Percentiles rank a stretch among this genome's conserved stretches.
These are phyloP conservation scores for Creontiades dilutus DNA, from an alignment of 2,888 invertebrate genomes.

Conservation along the genomic window DNA sequence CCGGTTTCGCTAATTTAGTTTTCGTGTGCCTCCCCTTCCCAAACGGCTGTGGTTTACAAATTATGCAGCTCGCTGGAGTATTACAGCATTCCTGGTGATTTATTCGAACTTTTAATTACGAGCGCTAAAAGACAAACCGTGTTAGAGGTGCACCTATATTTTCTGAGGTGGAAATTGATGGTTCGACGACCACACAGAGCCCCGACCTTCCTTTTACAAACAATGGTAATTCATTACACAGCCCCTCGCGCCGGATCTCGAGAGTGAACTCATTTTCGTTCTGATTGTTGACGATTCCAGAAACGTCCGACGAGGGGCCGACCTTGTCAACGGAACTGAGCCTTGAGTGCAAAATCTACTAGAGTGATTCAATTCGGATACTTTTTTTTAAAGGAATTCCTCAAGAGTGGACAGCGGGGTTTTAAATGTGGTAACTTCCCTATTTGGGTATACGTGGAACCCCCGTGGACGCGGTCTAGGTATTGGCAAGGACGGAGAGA, in stretches of 20 bases:
- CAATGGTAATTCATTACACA: conserved; percentile 13
- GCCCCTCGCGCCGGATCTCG: not conserved
- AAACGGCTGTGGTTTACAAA: no score
- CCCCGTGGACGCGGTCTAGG: not conserved
- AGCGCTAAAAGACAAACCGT: not conserved
- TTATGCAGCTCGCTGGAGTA: not conserved
- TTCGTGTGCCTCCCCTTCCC: no score
- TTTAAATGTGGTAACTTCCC: not conserved
- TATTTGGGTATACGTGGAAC: not conserved
- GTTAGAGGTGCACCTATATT: not conserved
- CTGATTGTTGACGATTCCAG: not conserved
- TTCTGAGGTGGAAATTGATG: conserved; percentile 8
- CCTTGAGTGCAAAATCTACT: conserved; percentile 5
- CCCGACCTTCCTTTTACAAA: not conserved
- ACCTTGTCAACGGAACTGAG: not conserved
- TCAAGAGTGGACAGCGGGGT: not conserved
- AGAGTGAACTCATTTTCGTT: conserved; percentile 18
- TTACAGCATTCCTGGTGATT: not conserved
- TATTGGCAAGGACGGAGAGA: not conserved
- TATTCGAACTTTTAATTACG: not conserved
- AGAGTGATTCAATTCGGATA: not conserved
- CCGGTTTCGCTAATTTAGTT: no score
- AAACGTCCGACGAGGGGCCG: not conserved
- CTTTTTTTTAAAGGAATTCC: conserved; percentile 16
- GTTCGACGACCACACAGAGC: not conserved